These are phyloP conservation scores for Danionella dracula DNA, from an alignment of 2,797 vertebrate genomes.

Conservation along the genomic window DNA sequence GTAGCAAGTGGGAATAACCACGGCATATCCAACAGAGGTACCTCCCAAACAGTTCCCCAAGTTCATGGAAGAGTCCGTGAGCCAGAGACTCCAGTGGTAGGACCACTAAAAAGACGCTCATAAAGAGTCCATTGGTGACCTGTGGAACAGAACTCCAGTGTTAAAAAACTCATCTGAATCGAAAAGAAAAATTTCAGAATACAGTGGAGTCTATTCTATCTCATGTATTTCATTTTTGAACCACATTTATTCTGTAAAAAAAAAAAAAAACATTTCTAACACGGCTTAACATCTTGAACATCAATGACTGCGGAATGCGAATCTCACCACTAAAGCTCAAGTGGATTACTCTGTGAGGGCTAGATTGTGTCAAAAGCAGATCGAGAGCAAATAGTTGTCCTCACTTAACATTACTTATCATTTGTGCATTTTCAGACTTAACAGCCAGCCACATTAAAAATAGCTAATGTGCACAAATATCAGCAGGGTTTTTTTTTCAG, in stretches of 20 bases:
- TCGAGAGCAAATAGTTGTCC: constrained; percentile 11
- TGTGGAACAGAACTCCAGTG: constrained; percentile 47
- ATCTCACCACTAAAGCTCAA: constrained; percentile 17
- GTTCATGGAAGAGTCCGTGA: constrained; percentile 89
- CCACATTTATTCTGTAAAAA: no score
- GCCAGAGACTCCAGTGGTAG: constrained; percentile 91
- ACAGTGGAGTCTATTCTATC: no score
- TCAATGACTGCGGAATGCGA: constrained; percentile 25
- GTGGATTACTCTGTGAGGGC: background rate
- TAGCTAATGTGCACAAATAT: no score
- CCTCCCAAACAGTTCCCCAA: constrained; percentile 91
- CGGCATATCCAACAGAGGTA: constrained; percentile 92
- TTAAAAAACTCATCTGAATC: background rate
- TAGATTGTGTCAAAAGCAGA: constrained; percentile 8
- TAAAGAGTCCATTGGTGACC: constrained; percentile 83
- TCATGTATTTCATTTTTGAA: no score
- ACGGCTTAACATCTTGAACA: background rate
- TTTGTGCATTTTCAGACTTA: background rate
- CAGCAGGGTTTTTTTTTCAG: no score
- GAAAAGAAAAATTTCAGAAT: no score
- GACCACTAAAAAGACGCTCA: constrained; percentile 87
- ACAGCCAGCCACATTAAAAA: no score
- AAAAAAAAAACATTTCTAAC: no score
- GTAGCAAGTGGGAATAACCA: constrained; percentile 91
- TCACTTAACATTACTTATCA: constrained; percentile 8